Conservation (phyloP, 2,113 vertebrate genomes). For the Psittacula cyanocephala region DNA sequence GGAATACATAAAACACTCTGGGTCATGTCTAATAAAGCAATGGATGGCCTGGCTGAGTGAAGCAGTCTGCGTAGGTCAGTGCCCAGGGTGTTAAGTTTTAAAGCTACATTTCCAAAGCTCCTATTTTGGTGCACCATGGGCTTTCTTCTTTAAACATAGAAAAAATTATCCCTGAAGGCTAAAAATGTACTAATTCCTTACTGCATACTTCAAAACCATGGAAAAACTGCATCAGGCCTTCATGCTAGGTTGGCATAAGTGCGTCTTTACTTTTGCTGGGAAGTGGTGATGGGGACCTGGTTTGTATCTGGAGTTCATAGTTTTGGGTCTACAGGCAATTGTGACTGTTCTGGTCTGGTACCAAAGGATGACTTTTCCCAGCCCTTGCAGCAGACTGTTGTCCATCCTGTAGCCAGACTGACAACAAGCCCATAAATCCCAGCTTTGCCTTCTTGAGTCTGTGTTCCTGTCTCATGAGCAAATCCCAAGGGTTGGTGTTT, state of each 20-base stretch:
- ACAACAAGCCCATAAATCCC: background rate
- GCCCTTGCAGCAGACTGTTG: background rate
- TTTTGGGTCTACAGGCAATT: background rate
- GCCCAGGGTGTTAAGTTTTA: background rate
- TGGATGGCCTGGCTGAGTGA: background rate
- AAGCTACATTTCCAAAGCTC: background rate
- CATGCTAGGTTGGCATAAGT: background rate
- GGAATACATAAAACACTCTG: background rate
- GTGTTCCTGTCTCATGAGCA: background rate
- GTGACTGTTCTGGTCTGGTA: background rate
- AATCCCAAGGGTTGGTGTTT: background rate
- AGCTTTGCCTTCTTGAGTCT: background rate
- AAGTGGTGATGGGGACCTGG: too few relatives aligned
- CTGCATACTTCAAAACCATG: background rate
- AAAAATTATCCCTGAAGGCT: background rate
- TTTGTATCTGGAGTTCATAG: background rate
- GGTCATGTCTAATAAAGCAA: background rate
- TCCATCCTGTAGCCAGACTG: background rate
- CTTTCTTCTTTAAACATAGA: background rate
- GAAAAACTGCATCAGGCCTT: background rate
- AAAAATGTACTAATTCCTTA: background rate
- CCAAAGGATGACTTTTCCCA: background rate
- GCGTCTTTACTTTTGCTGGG: background rate
- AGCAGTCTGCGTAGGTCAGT: background rate
- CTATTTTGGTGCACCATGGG: background rate